Percentiles rank a stretch among this genome's conserved stretches.
Conservation (phyloP, 2,797 vertebrate genomes). For the Chiroxiphia lanceolata region DNA sequence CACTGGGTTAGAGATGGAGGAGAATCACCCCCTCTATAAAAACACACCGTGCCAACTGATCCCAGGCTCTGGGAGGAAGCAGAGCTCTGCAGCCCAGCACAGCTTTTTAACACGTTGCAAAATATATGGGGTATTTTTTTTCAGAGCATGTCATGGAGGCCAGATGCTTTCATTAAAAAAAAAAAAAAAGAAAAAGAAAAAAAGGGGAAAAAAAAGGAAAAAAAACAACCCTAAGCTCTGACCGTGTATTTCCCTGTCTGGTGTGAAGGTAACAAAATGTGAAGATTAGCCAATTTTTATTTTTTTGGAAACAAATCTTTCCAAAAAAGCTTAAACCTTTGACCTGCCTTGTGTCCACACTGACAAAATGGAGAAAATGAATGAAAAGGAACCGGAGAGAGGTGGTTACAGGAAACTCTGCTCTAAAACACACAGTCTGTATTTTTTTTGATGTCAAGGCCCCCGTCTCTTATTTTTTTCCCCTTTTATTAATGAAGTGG, state of each 20-base stretch:
- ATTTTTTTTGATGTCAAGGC: conserved; percentile 23
- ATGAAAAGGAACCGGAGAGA: conserved; percentile 5
- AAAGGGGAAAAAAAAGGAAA: neutral
- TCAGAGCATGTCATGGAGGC: neutral
- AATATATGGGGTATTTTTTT: neutral
- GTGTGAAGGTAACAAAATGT: conserved; percentile 58
- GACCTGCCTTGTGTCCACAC: conserved; percentile 10
- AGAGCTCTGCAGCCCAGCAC: neutral
- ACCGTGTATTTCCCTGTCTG: conserved; percentile 35
- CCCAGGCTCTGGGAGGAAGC: neutral
- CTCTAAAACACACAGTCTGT: neutral
- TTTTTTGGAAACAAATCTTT: conserved; percentile 44
- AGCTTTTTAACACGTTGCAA: conserved; percentile 30
- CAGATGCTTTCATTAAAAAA: conserved; percentile 50
- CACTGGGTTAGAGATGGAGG: neutral
- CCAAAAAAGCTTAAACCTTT: conserved; percentile 56
- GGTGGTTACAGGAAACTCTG: neutral
- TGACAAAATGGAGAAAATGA: conserved; percentile 48
- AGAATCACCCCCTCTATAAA: neutral
- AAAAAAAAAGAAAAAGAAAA: rapidly evolving
- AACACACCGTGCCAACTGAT: neutral
- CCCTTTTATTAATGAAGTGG: conserved; percentile 6
- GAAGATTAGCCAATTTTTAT: neutral
- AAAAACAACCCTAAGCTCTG: conserved; percentile 17
- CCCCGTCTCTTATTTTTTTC: neutral